Conservation (phyloP, 2,888 invertebrate genomes). For the Masnerella sp. region DNA sequence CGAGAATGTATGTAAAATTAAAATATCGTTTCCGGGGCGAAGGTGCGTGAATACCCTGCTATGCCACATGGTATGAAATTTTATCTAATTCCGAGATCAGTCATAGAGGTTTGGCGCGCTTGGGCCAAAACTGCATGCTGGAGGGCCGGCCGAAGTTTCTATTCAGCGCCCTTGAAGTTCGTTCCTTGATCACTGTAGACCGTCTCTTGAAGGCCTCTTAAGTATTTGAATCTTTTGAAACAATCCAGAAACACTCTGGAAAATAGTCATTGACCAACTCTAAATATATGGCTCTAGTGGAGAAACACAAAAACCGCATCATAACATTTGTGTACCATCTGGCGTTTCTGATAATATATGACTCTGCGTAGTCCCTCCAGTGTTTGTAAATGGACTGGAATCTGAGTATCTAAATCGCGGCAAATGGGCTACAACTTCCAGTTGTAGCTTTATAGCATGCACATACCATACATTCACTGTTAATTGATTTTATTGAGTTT, state of each 20-base stretch:
- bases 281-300: neutral
- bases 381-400: neutral
- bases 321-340: neutral
- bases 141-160: neutral
- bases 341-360: neutral
- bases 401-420: neutral
- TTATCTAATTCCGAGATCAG: neutral
- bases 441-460: neutral
- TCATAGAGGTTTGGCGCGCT: neutral
- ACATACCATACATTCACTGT: neutral
- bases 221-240: neutral
- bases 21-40: too few species aligned
- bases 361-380: constrained; percentile 7
- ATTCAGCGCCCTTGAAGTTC: neutral
- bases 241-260: neutral
- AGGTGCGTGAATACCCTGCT: too few species aligned
- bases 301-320: constrained; percentile 1
- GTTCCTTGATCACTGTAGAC: neutral
- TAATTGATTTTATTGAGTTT: neutral
- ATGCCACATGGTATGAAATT: neutral
- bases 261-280: neutral
- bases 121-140: too few species aligned
- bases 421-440: neutral
- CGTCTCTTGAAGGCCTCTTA: neutral
- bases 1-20: too few species aligned